phyloP scores from a whole-genome alignment of 2,797 vertebrate species.

The Poeciliopsis infans region DNA sequence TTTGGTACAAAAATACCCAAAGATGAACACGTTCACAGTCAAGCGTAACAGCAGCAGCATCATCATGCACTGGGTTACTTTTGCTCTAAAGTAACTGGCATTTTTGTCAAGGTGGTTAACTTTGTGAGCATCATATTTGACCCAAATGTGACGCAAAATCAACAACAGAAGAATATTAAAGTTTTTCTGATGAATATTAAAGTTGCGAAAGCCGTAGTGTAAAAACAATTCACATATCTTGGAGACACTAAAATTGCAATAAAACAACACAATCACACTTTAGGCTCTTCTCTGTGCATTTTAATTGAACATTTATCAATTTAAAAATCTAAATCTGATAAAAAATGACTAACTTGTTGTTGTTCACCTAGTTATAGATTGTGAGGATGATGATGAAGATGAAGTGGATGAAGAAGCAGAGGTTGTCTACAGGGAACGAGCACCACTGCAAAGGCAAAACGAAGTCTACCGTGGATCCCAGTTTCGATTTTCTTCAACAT shows the following conservation, averaged over 20 bases:
- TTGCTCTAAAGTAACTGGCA: background rate
- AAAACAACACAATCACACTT: background rate
- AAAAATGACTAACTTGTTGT: background rate
- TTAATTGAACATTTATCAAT: background rate
- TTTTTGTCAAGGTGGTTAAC: background rate
- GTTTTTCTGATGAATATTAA: background rate
- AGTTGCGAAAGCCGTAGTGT: background rate
- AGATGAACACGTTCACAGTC: background rate
- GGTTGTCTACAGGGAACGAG: conserved; percentile 77
- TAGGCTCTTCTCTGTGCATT: background rate
- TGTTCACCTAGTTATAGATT: conserved; percentile 49
- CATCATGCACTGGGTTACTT: background rate
- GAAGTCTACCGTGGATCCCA: conserved; percentile 67
- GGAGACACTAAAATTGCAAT: background rate
- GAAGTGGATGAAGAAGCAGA: conserved; percentile 72
- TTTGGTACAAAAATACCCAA: background rate
- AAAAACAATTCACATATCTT: background rate
- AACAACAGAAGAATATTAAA: background rate
- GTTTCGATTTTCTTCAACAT: conserved; percentile 86
- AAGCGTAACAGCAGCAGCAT: background rate
- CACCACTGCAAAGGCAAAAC: conserved; percentile 69
- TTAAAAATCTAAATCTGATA: background rate
- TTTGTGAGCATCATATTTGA: background rate
- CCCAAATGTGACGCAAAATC: background rate
- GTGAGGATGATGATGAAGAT: conserved; percentile 63